Percentiles rank a stretch among this genome's conserved stretches.
These are phyloP conservation scores for Patella depressa DNA, from an alignment of 2,888 invertebrate genomes.

Conservation along the genomic window DNA sequence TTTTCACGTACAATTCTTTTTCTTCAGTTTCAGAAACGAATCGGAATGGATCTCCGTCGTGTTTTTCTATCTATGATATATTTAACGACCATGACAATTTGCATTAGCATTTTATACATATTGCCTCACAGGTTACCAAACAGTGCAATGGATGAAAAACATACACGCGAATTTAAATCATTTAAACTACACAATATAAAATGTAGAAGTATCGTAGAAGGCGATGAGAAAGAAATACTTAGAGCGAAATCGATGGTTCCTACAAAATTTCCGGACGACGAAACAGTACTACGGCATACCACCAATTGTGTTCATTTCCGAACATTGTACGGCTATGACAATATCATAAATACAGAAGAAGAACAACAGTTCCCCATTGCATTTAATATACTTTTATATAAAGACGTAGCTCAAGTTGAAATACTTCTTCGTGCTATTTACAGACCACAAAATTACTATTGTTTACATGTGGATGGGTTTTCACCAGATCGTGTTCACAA, in stretches of 20 bases:
- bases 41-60: too few relatives aligned
- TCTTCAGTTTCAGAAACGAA: too few relatives aligned
- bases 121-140: too few relatives aligned
- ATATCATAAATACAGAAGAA: constrained; percentile 32
- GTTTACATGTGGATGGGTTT: constrained; percentile 67
- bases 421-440: constrained; percentile 62
- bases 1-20: too few relatives aligned
- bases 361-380: constrained; percentile 62
- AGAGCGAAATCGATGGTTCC: not conserved
- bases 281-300: constrained; percentile 8
- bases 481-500: constrained; percentile 43
- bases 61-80: too few relatives aligned
- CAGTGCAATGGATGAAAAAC: too few relatives aligned
- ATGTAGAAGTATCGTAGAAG: not conserved
- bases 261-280: not conserved
- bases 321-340: constrained; percentile 41
- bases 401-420: constrained; percentile 60
- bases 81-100: too few relatives aligned
- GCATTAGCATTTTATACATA: too few relatives aligned
- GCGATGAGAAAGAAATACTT: not conserved
- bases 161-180: too few relatives aligned
- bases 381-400: constrained; percentile 62
- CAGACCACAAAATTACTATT: constrained; percentile 65
- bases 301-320: constrained; percentile 50
- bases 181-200: not conserved